Conservation (phyloP, 1,140 invertebrate species). For the Drosophila oshimai region DNA sequence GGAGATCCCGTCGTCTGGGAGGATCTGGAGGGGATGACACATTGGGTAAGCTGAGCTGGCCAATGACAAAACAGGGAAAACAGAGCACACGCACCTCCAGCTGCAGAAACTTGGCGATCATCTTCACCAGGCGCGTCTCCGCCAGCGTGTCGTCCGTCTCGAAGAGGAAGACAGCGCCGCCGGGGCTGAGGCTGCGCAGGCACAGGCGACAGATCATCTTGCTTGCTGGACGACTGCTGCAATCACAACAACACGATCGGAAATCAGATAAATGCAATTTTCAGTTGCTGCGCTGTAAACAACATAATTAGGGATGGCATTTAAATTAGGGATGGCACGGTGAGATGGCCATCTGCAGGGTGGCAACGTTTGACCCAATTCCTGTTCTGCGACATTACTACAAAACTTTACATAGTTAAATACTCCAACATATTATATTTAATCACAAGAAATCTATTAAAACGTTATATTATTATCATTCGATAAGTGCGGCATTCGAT, state of each 20-base stretch:
- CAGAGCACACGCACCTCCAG: conserved; percentile 46
- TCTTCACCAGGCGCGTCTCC: conserved; percentile 67
- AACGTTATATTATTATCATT: too few relatives aligned
- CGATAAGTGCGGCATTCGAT: too few relatives aligned
- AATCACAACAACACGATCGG: neutral
- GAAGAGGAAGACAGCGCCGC: conserved; percentile 65
- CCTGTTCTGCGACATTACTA: too few relatives aligned
- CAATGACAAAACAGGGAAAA: too few relatives aligned
- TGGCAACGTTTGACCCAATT: neutral
- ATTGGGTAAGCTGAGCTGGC: neutral
- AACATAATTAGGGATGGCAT: conserved; percentile 28
- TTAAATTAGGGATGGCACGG: conserved; percentile 6
- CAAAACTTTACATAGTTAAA: too few relatives aligned
- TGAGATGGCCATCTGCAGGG: neutral
- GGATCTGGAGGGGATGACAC: conserved; percentile 32
- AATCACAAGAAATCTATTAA: too few relatives aligned
- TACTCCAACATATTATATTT: too few relatives aligned
- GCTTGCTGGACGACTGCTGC: conserved; percentile 88
- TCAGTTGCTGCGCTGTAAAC: conserved; percentile 88
- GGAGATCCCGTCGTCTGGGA: conserved; percentile 66
- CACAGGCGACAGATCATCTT: conserved; percentile 83
- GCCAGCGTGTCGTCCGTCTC: conserved; percentile 62
- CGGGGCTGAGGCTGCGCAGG: conserved; percentile 61
- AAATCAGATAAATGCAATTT: conserved; percentile 1
- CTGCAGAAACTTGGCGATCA: conserved; percentile 73